Evolutionary conservation across 2,888 invertebrate species (phyloP).

Genomic region (Zelleria hepariella): DNA sequence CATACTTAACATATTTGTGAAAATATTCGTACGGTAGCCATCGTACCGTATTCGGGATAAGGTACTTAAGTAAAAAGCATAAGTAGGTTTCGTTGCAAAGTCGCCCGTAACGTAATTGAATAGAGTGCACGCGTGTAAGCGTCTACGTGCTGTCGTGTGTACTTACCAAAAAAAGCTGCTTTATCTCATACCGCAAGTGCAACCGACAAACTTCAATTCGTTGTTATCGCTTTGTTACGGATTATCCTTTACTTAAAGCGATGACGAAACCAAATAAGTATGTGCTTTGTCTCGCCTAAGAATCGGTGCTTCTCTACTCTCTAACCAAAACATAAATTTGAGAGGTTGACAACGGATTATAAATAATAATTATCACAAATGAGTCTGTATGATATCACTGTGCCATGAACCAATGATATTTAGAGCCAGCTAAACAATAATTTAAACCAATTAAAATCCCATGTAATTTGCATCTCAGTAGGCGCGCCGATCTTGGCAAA

Average conservation of each 20-base stretch:
- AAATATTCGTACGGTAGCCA: no score
- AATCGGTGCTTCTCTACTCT: no score
- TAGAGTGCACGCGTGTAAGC: no score
- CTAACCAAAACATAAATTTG: no score
- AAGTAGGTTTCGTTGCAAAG: no score
- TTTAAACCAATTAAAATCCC: conserved; percentile 16
- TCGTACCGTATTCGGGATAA: no score
- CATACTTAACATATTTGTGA: no score
- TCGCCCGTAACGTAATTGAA: no score
- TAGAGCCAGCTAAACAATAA: background rate
- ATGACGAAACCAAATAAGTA: background rate
- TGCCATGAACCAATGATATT: background rate
- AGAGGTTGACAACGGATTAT: no score
- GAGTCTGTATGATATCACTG: background rate
- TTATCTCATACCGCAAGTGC: background rate
- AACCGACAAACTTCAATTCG: background rate
- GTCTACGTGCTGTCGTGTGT: no score
- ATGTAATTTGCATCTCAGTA: conserved; percentile 16
- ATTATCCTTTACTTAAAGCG: background rate
- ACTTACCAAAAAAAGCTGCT: background rate
- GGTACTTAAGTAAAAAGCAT: no score
- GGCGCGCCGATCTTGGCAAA: background rate
- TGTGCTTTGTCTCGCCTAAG: background rate
- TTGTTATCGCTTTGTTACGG: background rate
- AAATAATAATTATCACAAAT: no score